These are phyloP conservation scores for Chitala chitala DNA, from an alignment of 2,113 vertebrate genomes.

Conservation along the genomic window DNA sequence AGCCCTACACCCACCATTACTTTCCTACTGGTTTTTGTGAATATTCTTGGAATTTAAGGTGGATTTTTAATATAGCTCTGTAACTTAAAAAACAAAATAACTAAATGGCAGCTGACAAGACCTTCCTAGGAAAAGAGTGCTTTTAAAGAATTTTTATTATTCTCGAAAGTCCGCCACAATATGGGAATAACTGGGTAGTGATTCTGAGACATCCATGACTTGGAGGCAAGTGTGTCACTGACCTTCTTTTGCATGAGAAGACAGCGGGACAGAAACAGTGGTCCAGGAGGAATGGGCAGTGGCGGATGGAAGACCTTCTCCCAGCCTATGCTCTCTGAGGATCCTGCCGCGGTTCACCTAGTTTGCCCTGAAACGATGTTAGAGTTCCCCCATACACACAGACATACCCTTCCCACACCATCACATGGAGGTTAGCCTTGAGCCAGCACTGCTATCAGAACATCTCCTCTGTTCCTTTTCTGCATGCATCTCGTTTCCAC, in stretches of 20 bases:
- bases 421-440: no score
- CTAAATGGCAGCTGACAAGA: no score
- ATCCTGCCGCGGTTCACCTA: no score
- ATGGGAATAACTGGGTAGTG: neutral
- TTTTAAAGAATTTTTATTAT: neutral
- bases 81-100: constrained; percentile 39
- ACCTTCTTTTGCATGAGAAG: constrained; percentile 16
- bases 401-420: no score
- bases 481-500: no score
- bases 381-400: no score
- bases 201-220: neutral
- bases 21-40: no score
- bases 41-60: no score
- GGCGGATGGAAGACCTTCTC: neutral
- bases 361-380: no score
- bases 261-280: neutral
- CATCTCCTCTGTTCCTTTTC: no score
- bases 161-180: neutral
- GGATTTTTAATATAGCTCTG: constrained; percentile 25
- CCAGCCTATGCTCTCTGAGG: no score
- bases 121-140: constrained; percentile 21
- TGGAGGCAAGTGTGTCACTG: neutral
- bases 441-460: no score
- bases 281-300: constrained; percentile 17
- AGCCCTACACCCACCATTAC: constrained; percentile 19